phyloP scores from a whole-genome alignment of 2,888 invertebrate species.

The Mechanitis mazaeus region DNA sequence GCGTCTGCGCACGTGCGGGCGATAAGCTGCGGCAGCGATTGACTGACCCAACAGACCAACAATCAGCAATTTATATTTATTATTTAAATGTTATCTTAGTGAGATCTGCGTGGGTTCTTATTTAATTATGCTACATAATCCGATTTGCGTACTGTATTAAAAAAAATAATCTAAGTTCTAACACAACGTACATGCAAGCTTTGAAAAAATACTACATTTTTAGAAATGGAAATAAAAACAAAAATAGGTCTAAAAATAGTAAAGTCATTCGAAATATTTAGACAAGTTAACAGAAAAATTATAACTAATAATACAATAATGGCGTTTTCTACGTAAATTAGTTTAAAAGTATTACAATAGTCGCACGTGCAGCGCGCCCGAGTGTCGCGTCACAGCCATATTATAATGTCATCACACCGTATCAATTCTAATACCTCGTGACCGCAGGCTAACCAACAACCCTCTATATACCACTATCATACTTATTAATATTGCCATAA shows the following conservation, averaged over 20 bases:
- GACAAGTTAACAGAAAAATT: background rate
- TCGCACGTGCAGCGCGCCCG: conserved; percentile 38
- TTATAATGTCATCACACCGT: conserved; percentile 64
- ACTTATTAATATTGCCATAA: background rate
- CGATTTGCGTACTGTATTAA: background rate
- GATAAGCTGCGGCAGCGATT: background rate
- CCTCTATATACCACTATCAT: background rate
- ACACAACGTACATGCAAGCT: background rate
- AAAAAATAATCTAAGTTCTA: background rate
- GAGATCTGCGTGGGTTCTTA: background rate
- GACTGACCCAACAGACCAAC: background rate
- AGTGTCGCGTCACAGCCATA: conserved; percentile 47
- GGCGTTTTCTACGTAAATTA: conserved; percentile 28
- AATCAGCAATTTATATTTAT: conserved; percentile 1
- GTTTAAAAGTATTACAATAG: conserved; percentile 24
- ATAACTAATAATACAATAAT: conserved; percentile 12
- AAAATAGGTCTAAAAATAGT: background rate
- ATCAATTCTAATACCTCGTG: conserved; percentile 58
- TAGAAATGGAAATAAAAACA: background rate
- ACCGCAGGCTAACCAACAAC: conserved; percentile 36
- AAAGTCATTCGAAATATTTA: background rate
- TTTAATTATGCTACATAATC: background rate
- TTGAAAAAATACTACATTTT: background rate
- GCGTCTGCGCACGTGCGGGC: background rate
- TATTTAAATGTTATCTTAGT: conserved; percentile 4